Evolutionary conservation across 2,113 vertebrate species (phyloP).

Genomic region (Phrynosoma platyrhinos): DNA sequence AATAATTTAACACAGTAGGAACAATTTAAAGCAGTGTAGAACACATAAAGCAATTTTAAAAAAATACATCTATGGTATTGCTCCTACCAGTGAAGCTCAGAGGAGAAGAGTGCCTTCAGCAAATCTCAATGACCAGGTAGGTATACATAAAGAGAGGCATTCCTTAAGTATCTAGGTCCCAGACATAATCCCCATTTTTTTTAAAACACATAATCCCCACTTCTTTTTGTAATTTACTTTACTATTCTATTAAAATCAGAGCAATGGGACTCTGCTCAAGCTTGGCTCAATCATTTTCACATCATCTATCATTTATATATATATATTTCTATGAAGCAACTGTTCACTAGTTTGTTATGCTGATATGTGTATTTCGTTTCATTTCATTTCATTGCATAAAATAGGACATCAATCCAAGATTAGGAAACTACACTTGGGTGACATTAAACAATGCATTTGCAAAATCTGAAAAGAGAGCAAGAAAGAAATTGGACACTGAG

Average conservation of each 20-base stretch:
- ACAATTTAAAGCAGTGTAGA: too few relatives aligned
- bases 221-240: background rate
- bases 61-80: too few relatives aligned
- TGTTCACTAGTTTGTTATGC: background rate
- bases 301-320: background rate
- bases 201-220: background rate
- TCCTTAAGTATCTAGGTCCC: too few relatives aligned
- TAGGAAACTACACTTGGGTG: background rate
- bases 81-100: too few relatives aligned
- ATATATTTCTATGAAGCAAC: background rate
- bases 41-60: too few relatives aligned
- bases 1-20: too few relatives aligned
- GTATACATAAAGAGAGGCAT: too few relatives aligned
- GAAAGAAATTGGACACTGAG: background rate
- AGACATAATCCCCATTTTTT: too few relatives aligned
- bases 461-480: background rate
- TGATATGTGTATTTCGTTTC: background rate
- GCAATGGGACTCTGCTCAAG: background rate
- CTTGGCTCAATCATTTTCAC: background rate
- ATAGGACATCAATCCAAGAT: background rate
- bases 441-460: background rate
- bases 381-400: constrained; percentile 1
- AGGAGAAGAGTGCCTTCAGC: too few relatives aligned
- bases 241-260: background rate
- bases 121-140: too few relatives aligned